phyloP scores from a whole-genome alignment of 2,113 vertebrate genomes.

The Poecilia latipinna region DNA sequence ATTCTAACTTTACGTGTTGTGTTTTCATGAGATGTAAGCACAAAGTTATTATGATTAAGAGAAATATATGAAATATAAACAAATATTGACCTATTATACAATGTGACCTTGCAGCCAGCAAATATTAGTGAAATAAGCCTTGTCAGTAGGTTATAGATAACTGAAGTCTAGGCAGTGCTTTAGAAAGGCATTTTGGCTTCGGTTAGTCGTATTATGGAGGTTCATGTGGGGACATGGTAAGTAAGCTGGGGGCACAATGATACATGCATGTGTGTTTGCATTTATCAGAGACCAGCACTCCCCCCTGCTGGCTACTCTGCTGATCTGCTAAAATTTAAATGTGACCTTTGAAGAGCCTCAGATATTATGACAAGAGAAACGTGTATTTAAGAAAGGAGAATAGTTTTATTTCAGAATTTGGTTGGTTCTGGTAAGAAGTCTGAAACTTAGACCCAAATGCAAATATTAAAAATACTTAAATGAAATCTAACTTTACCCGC shows the following conservation, averaged over 20 bases:
- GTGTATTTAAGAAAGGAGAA: not conserved
- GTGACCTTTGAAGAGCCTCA: slow-evolving; percentile 10
- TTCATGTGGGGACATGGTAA: not conserved
- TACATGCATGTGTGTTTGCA: slow-evolving; percentile 20
- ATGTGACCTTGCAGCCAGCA: not conserved
- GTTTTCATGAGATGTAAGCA: too few relatives aligned
- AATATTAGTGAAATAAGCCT: not conserved
- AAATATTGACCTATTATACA: too few relatives aligned
- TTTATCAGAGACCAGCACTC: slow-evolving; percentile 74
- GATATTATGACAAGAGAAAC: not conserved
- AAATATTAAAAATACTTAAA: not conserved
- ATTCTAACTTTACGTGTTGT: too few relatives aligned
- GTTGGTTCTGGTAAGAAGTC: not conserved
- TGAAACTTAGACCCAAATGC: not conserved
- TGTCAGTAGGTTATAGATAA: too few relatives aligned
- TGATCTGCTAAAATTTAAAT: slow-evolving; percentile 27
- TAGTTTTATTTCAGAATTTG: not conserved
- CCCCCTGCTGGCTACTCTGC: slow-evolving; percentile 70
- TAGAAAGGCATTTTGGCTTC: not conserved
- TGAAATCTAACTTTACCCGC: not conserved
- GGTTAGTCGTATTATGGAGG: not conserved
- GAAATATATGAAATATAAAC: too few relatives aligned
- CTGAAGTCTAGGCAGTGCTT: not conserved
- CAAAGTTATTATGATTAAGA: too few relatives aligned
- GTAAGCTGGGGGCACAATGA: not conserved